Conservation (phyloP, 2,888 invertebrate species). For the Drosophila atripex region DNA sequence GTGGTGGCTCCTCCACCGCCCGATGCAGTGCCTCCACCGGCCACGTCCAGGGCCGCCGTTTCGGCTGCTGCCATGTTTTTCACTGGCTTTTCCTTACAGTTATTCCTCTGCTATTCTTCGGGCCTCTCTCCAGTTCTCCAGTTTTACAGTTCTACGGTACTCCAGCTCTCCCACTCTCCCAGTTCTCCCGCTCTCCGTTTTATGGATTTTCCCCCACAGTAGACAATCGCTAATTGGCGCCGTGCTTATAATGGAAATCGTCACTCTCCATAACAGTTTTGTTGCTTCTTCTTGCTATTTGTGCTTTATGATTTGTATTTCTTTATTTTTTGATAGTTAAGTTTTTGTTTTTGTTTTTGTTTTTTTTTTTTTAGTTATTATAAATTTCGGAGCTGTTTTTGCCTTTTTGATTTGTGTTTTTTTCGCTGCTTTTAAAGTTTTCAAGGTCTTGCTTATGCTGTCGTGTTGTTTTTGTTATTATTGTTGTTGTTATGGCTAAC, state of each 20-base stretch:
- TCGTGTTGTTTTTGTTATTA: constrained; percentile 32
- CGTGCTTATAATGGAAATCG: constrained; percentile 65
- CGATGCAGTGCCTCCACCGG: constrained; percentile 33
- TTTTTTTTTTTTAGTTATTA: background rate
- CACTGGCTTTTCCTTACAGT: constrained; percentile 48
- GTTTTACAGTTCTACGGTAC: background rate
- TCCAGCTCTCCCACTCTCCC: constrained; percentile 12
- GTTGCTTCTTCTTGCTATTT: constrained; percentile 5
- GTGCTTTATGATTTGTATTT: constrained; percentile 1
- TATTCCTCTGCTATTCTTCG: background rate
- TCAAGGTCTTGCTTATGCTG: constrained; percentile 72
- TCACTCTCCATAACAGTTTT: constrained; percentile 74
- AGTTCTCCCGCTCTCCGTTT: background rate
- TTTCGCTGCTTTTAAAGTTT: constrained; percentile 68
- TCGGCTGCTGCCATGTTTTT: constrained; percentile 20
- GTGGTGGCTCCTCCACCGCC: constrained; percentile 11
- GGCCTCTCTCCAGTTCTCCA: constrained; percentile 19
- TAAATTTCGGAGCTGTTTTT: constrained; percentile 31
- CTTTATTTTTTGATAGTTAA: constrained; percentile 11
- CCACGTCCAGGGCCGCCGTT: constrained; percentile 29
- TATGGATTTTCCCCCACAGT: constrained; percentile 15
- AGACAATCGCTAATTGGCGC: constrained; percentile 57
- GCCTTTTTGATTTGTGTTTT: constrained; percentile 52
- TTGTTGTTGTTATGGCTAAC: constrained; percentile 55
- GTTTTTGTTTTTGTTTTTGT: background rate